Evolutionary conservation across 1,140 invertebrate species (phyloP), one percentile per base, ranked within the genome.

Genomic region (Epicauta chinensis): DNA sequence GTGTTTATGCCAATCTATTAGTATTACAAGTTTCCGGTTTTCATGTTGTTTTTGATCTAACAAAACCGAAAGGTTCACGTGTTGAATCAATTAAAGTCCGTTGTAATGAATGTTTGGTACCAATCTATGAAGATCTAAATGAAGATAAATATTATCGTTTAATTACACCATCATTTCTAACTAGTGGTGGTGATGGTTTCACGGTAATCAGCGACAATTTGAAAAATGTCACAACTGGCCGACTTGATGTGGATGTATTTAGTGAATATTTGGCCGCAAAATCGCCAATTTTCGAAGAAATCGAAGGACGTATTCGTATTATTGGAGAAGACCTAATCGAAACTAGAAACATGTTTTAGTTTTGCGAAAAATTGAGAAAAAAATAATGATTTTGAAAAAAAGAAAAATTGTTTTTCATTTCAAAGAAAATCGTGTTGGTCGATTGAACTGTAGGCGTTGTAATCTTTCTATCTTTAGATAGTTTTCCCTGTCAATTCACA

Each of bases 81-180:
- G 80, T 88, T 2, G 58, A 74, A 12, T 71, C 74, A 0, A 64
- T 81, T 0, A 56, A 70, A 13, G 71, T 79, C 0, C 77, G 82
- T 12, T 90, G 87, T 60, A 68, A 75, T 3, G 67, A 75, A 2
- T 90, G 87, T 65, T 68, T 74, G 5, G 70, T 83, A 15, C 87
- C 87, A 5, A 64, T 56, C 1, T 88, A 81, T 62, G 70, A 77
- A 54, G 63, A 75, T 0, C 61, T 84, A 10, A 65, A 76, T 30
- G 13, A 59, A 1, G 61, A 74, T 6, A 61, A 73, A 49, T 71
- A 73, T 30, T 90, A 90, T 66, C 73, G 76, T 9, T 65, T 89
- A 1, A 70, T 81, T 2, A 71, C 81, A 17, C 72, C 76, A 30
- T 75, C 75, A 43, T 90, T 83, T 60, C 65, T 89, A 6, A 73